phyloP scores from a whole-genome alignment of 2,888 invertebrate species.

The Napeogenes inachia region DNA sequence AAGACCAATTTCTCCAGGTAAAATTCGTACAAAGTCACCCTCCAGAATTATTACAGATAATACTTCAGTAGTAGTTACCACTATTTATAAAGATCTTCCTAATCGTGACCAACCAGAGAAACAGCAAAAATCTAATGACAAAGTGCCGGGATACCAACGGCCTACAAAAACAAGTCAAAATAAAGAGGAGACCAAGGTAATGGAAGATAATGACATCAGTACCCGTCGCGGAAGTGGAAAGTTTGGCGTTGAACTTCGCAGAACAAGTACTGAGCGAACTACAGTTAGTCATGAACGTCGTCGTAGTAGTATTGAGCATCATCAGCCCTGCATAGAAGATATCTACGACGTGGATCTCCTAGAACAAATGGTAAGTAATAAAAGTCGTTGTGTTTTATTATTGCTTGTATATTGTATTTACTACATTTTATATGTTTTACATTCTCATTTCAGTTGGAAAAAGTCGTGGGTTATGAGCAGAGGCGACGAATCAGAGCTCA shows the following conservation, averaged over 20 bases:
- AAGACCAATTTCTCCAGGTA: conserved; percentile 46
- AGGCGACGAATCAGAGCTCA: conserved; percentile 86
- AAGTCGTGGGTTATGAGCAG: conserved; percentile 86
- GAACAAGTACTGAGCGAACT: conserved; percentile 74
- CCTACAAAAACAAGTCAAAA: conserved; percentile 63
- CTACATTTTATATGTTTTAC: not conserved
- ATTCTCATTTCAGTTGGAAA: conserved; percentile 80
- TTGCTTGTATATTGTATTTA: not conserved
- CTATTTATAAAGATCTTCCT: conserved; percentile 27
- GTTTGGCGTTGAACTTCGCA: conserved; percentile 82
- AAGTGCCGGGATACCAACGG: conserved; percentile 56
- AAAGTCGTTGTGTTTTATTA: conserved; percentile 28
- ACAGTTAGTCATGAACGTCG: conserved; percentile 66
- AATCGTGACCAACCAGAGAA: conserved; percentile 43
- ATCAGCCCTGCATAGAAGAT: conserved; percentile 81
- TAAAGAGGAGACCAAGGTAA: conserved; percentile 54
- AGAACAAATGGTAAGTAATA: conserved; percentile 81
- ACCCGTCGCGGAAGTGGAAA: conserved; percentile 77
- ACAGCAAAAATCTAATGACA: conserved; percentile 37
- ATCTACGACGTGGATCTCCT: conserved; percentile 83
- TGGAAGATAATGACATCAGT: conserved; percentile 63
- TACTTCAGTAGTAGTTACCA: conserved; percentile 38
- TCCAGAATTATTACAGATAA: conserved; percentile 43
- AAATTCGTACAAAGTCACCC: conserved; percentile 49
- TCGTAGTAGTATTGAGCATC: conserved; percentile 68